Evolutionary conservation across 2,888 invertebrate genomes (phyloP).

Genomic region (Griposia aprilina): DNA sequence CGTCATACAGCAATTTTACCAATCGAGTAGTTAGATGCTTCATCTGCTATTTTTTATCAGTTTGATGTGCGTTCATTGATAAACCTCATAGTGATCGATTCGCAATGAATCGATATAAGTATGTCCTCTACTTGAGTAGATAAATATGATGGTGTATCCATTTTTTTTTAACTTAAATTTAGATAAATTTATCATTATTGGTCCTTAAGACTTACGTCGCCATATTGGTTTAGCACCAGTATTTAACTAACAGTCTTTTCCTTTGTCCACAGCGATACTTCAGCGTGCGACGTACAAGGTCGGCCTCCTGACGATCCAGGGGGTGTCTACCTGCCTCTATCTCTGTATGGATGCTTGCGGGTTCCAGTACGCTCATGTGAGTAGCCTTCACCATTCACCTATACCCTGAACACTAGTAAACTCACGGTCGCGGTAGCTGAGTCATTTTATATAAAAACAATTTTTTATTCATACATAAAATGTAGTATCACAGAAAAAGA

Average conservation of each 20-base stretch:
- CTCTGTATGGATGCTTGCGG: conserved; percentile 97
- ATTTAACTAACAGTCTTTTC: conserved; percentile 20
- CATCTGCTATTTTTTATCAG: not conserved
- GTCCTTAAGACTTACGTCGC: not conserved
- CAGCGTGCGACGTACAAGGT: conserved; percentile 90
- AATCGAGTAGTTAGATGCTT: not conserved
- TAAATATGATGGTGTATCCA: not conserved
- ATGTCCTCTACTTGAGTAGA: not conserved
- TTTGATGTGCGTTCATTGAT: not conserved
- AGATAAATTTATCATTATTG: too few species aligned
- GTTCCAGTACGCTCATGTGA: conserved; percentile 96
- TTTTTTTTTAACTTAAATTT: not conserved
- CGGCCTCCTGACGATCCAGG: conserved; percentile 96
- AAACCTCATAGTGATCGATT: not conserved
- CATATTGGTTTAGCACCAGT: not conserved
- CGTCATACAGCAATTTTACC: not conserved
- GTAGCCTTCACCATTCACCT: conserved; percentile 77
- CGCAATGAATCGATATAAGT: not conserved
- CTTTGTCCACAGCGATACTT: conserved; percentile 85
- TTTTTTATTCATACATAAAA: too few species aligned
- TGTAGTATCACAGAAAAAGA: not conserved
- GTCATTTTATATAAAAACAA: too few species aligned
- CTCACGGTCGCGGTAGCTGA: too few species aligned
- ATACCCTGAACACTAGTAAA: not conserved
- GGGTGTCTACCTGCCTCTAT: conserved; percentile 96